Percentiles rank a stretch among this genome's conserved stretches.
phyloP scores from a whole-genome alignment of 2,888 invertebrate species.

The Drosophila lacicola region DNA sequence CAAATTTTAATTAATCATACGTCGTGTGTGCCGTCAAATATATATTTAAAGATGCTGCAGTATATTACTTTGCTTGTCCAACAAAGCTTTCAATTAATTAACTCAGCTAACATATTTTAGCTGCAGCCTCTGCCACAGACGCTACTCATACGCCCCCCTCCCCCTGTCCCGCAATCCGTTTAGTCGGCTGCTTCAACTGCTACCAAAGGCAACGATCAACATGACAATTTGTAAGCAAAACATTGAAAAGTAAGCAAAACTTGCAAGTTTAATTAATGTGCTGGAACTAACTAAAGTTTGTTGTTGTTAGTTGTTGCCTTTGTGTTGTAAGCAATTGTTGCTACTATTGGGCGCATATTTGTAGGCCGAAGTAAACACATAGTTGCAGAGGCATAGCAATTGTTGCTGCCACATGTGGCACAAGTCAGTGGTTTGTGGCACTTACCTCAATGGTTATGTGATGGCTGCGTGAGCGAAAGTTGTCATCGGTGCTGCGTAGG shows the following conservation, averaged over 20 bases:
- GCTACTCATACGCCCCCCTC: slow-evolving; percentile 36
- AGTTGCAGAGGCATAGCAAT: neutral
- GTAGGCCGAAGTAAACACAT: neutral
- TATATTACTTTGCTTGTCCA: slow-evolving; percentile 17
- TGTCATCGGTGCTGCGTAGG: slow-evolving; percentile 88
- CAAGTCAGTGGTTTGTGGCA: slow-evolving; percentile 33
- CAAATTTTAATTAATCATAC: slow-evolving; percentile 41
- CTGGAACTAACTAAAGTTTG: slow-evolving; percentile 25
- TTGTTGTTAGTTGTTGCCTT: slow-evolving; percentile 5
- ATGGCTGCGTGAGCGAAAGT: slow-evolving; percentile 85
- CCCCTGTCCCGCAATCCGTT: neutral
- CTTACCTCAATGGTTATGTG: slow-evolving; percentile 85
- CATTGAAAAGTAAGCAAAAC: slow-evolving; percentile 16
- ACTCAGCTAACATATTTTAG: slow-evolving; percentile 28
- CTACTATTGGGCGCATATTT: neutral
- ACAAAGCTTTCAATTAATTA: slow-evolving; percentile 45
- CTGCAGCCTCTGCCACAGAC: slow-evolving; percentile 3
- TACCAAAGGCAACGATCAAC: slow-evolving; percentile 27
- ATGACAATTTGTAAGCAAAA: slow-evolving; percentile 43
- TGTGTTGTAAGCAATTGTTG: slow-evolving; percentile 1
- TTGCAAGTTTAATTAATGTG: slow-evolving; percentile 64
- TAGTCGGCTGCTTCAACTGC: slow-evolving; percentile 2
- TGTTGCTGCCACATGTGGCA: slow-evolving; percentile 20
- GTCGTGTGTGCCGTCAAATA: slow-evolving; percentile 29
- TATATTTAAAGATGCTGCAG: slow-evolving; percentile 11